Conservation (phyloP, 2,888 invertebrate genomes). For the Abrostola triplasia region DNA sequence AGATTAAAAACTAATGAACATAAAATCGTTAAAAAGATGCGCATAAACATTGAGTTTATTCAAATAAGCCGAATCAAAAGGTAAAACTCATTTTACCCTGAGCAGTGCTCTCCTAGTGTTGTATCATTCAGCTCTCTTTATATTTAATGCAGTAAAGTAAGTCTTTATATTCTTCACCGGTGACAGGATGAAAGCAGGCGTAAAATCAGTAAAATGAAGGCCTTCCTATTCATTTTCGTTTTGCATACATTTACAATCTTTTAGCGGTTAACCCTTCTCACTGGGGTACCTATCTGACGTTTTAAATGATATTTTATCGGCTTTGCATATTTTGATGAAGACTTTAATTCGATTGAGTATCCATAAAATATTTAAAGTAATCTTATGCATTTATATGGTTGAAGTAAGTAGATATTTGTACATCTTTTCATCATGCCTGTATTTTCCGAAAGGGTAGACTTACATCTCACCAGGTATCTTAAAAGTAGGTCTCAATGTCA, state of each 20-base stretch:
- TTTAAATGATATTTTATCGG: conserved; percentile 37
- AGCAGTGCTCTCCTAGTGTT: conserved; percentile 7
- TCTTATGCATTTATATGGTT: too few relatives aligned
- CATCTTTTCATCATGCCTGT: too few relatives aligned
- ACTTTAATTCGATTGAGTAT: conserved; percentile 12
- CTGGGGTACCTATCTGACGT: conserved; percentile 22
- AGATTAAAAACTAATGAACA: too few relatives aligned
- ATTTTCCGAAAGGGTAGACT: too few relatives aligned
- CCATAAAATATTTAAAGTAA: too few relatives aligned
- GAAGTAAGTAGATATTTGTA: too few relatives aligned
- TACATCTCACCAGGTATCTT: too few relatives aligned
- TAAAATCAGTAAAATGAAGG: conserved; percentile 24
- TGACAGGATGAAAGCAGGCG: conserved; percentile 7
- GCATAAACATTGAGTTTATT: too few relatives aligned
- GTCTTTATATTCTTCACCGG: conserved; percentile 3
- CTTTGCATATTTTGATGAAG: conserved; percentile 39
- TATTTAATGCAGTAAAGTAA: neutral
- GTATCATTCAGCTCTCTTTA: conserved; percentile 1
- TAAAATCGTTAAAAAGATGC: too few relatives aligned
- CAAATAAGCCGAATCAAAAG: too few relatives aligned
- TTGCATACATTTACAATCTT: conserved; percentile 58
- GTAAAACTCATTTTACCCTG: too few relatives aligned
- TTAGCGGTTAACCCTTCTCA: conserved; percentile 46
- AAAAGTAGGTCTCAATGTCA: too few relatives aligned
- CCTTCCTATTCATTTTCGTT: conserved; percentile 48